Conservation (phyloP, 1,140 invertebrate genomes). For the Holcopasites calliopsidis region DNA sequence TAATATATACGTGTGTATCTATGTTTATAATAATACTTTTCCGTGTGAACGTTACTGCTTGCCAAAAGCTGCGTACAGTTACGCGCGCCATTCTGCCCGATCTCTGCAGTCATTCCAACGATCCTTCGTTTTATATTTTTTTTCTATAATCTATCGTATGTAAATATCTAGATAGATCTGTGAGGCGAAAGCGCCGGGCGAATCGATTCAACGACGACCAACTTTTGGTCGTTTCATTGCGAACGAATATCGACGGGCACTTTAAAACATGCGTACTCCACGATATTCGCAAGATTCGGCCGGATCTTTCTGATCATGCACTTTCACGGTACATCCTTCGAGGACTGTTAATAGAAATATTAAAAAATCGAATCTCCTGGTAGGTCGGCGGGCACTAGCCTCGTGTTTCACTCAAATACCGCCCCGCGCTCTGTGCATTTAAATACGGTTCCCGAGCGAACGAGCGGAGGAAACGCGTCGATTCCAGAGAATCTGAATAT, state of each 20-base stretch:
- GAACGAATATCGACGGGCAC: not conserved
- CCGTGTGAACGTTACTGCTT: constrained; percentile 16
- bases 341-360: constrained; percentile 43
- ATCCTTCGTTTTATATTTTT: constrained; percentile 5
- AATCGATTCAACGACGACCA: not conserved
- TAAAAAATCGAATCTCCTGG: constrained; percentile 16
- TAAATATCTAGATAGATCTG: constrained; percentile 49
- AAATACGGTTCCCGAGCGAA: not conserved
- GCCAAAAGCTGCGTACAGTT: constrained; percentile 15
- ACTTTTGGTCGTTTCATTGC: not conserved
- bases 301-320: constrained; percentile 51
- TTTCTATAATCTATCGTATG: constrained; percentile 11
- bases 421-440: not conserved
- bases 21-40: constrained; percentile 56
- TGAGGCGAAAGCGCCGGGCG: constrained; percentile 19
- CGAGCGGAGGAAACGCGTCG: not conserved
- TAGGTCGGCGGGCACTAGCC: not conserved
- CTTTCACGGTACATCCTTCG: constrained; percentile 56
- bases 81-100: too few species aligned
- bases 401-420: not conserved
- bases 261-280: not conserved
- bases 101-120: not conserved
- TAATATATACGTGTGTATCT: constrained; percentile 48
- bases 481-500: not conserved
- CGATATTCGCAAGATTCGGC: constrained; percentile 31